Evolutionary conservation across 2,113 vertebrate species (phyloP), one percentile per base, ranked within the genome.

Genomic region (Onychorhynchus coronatus): DNA sequence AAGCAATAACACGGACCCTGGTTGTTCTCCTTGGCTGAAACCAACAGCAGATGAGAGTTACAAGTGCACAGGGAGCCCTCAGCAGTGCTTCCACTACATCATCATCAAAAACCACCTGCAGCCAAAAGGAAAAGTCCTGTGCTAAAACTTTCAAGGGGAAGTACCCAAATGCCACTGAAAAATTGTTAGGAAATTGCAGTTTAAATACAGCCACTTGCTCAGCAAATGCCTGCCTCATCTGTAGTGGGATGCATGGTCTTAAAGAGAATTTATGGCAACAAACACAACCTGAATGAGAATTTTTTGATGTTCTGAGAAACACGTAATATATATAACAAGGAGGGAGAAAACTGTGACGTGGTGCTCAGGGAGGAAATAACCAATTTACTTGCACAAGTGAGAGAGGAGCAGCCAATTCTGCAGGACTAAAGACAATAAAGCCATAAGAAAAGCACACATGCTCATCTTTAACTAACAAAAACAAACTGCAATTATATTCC

Each of bases 391-490:
- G 46, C 56, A 85, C 53, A 89, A 41, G 61, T 55, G 31, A 58
- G 61, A 93, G 70, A 70, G 27, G 4, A 91, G 65, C 73, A 83
- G 12, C 41, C 56, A 77, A 6, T 61, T 89, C 73, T 84, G 81
- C 33, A 9, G 35, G 55, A 62, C 67, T 67, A 17, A 80, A 59
- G 47, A 68, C 61, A 97, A 95, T 22, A 68, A 79, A 76, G 53
- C 77, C 50, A 10, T 85, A 81, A 91, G 77, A 92, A 89, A 91
- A 84, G 88, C 59, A 78, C 85, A 93, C 89, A 90, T 72, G 75
- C 33, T 94, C 83, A 70, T 95, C 89, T 86, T 96, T 89, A 93
- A 94, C 93, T 94, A 96, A 89, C 72, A 82, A 86, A 96, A 94
- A n/a, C 85, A 96, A 96, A 92, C 59, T 86, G 78, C 61, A 94